Evolutionary conservation across 2,888 invertebrate genomes (phyloP).

Genomic region (Subacronicta megacephala): DNA sequence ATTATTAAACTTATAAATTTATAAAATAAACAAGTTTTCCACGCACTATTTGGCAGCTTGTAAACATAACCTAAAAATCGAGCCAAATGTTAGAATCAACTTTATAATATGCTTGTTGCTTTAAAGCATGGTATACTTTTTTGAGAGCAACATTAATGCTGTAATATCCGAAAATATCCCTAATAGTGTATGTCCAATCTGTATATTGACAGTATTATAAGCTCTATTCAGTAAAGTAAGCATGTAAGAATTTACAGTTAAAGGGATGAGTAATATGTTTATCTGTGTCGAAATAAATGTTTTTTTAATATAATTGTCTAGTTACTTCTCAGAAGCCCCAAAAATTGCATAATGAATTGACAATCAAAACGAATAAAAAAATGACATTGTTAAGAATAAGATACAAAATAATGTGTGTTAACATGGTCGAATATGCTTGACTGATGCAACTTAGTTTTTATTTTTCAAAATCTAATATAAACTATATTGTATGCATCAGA

Average conservation of each 20-base stretch:
- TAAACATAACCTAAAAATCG: slow-evolving; percentile 87
- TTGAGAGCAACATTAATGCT: not conserved
- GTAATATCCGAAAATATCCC: not conserved
- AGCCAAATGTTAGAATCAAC: slow-evolving; percentile 39
- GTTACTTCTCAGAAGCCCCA: too few relatives aligned
- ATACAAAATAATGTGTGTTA: too few relatives aligned
- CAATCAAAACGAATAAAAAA: too few relatives aligned
- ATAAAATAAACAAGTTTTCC: slow-evolving; percentile 40
- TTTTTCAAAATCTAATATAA: too few relatives aligned
- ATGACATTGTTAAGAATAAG: too few relatives aligned
- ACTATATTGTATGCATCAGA: too few relatives aligned
- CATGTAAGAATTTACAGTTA: slow-evolving; percentile 14
- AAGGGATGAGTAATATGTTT: too few relatives aligned
- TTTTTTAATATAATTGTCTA: too few relatives aligned
- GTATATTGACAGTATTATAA: not conserved
- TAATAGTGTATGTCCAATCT: not conserved
- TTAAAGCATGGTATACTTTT: not conserved
- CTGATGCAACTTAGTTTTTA: too few relatives aligned
- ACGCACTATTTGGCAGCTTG: slow-evolving; percentile 72
- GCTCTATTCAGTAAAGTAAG: slow-evolving; percentile 15
- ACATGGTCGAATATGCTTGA: too few relatives aligned
- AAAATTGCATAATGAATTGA: too few relatives aligned
- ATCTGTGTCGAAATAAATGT: too few relatives aligned
- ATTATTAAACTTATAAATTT: slow-evolving; percentile 6
- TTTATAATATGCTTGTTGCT: slow-evolving; percentile 1